Conservation (phyloP, 2,113 vertebrate genomes). For the Irena cyanogastra region DNA sequence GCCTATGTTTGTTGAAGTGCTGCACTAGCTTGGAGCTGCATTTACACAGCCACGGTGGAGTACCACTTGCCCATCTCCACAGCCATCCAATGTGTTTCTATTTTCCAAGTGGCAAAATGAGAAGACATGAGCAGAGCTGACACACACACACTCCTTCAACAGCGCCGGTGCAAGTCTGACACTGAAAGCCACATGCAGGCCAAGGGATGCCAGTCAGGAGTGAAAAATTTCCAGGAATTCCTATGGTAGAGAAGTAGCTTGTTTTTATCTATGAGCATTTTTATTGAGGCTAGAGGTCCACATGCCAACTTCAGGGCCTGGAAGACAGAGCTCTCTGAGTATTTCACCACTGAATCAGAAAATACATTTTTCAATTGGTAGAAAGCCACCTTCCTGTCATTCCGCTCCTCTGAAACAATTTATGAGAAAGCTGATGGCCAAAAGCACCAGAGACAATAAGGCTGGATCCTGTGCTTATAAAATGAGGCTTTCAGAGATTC, state of each 20-base stretch:
- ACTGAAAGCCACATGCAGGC: not conserved
- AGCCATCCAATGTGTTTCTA: not conserved
- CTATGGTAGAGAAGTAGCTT: not conserved
- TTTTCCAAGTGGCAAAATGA: not conserved
- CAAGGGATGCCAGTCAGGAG: not conserved
- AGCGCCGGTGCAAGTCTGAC: accelerated
- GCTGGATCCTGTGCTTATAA: not conserved
- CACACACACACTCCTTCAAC: not conserved
- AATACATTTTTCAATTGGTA: not conserved
- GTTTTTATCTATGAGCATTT: not conserved
- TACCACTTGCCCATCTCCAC: not conserved
- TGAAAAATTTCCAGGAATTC: not conserved
- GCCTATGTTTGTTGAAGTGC: not conserved
- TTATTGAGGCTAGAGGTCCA: not conserved
- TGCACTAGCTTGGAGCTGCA: not conserved
- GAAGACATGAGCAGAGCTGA: not conserved
- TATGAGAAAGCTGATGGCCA: not conserved
- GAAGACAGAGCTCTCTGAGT: not conserved
- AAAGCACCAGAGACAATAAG: not conserved
- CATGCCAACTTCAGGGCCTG: not conserved
- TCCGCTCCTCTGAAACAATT: not conserved
- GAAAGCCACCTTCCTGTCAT: not conserved
- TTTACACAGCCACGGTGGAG: not conserved
- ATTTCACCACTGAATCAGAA: not conserved
- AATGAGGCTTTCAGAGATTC: not conserved